A percentile compares a stretch with the other conserved stretches of the same genome.
Conservation (phyloP, 2,113 vertebrate species). For the western clawed frog (Xenopus tropicalis) region UCB_Xtro_10.0 CM004451.2:22021501-22022000, state of each 20-base stretch:
- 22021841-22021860: neutral
- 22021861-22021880: neutral
- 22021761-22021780: neutral
- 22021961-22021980: too few relatives aligned
- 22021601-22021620: slow-evolving; percentile 23
- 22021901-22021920: neutral
- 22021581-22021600: slow-evolving; percentile 12
- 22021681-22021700: neutral
- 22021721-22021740: slow-evolving; percentile 14
- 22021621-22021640: slow-evolving; percentile 39
- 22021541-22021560: neutral
- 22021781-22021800: neutral
- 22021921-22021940: too few relatives aligned
- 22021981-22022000: too few relatives aligned
- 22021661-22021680: slow-evolving; percentile 34
- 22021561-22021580: slow-evolving; percentile 24
- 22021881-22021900: neutral
- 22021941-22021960: too few relatives aligned
- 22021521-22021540: neutral
- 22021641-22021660: slow-evolving; percentile 22
- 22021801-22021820: slow-evolving; percentile 6
- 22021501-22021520: neutral
- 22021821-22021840: neutral
- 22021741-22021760: slow-evolving; percentile 5
- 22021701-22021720: slow-evolving; percentile 21